A percentile compares a stretch with the other conserved stretches of the same genome.
phyloP scores from a whole-genome alignment of 1,140 invertebrate genomes.

The Acromyrmex charruanus region DNA sequence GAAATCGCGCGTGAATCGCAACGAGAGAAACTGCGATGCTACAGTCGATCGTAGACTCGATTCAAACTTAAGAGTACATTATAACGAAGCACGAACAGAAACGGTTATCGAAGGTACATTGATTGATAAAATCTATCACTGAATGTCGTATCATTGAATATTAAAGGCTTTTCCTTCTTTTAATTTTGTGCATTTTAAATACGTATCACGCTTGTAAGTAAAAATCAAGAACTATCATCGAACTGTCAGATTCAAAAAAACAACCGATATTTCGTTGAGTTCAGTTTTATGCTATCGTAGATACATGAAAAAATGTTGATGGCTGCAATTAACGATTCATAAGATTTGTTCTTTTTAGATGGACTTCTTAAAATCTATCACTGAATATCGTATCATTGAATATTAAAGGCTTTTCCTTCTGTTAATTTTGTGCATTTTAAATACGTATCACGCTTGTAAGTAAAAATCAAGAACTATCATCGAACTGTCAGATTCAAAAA shows the following conservation, averaged over 20 bases:
- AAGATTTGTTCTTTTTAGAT: too few relatives aligned
- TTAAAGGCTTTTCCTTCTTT: not conserved
- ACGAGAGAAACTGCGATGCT: not conserved
- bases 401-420: not conserved
- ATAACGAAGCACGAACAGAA: not conserved
- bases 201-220: not conserved
- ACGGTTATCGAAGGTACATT: not conserved
- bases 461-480: not conserved
- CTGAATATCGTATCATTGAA: not conserved
- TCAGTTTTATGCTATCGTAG: not conserved
- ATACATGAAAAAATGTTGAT: too few relatives aligned
- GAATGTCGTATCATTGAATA: not conserved
- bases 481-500: not conserved
- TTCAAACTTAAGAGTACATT: not conserved
- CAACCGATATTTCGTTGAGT: not conserved
- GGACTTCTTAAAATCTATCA: not conserved
- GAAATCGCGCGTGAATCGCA: slow-evolving; percentile 20
- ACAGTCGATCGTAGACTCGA: not conserved
- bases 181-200: not conserved
- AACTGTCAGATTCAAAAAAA: not conserved
- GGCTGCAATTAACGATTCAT: too few relatives aligned
- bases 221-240: not conserved
- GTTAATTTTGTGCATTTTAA: not conserved
- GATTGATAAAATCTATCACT: not conserved
- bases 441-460: not conserved